These are phyloP conservation scores for Macroteleia sp. DNA, from an alignment of 2,888 invertebrate species.

Conservation along the genomic window DNA sequence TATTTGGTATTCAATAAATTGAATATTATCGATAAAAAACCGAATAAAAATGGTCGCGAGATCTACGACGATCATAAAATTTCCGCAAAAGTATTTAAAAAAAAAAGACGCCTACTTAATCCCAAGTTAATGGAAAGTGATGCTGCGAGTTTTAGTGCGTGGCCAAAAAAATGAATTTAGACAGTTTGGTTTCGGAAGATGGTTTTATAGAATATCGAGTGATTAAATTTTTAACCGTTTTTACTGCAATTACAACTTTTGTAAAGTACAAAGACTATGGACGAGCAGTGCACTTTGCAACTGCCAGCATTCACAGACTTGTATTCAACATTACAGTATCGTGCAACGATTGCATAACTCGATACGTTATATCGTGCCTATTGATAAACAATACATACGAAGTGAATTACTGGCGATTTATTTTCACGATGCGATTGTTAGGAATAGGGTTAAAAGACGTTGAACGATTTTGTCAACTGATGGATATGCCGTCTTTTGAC, in stretches of 20 bases:
- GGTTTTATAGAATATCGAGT: slow-evolving; percentile 62
- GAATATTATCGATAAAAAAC: too few species aligned
- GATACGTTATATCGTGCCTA: background rate
- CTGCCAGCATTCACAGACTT: slow-evolving; percentile 66
- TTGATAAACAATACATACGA: slow-evolving; percentile 54
- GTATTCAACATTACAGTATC: slow-evolving; percentile 69
- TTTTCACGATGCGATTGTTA: slow-evolving; percentile 69
- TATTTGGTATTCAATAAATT: too few species aligned
- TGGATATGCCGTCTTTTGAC: slow-evolving; percentile 63
- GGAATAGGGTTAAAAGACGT: slow-evolving; percentile 68
- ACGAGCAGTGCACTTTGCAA: slow-evolving; percentile 61
- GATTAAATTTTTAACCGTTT: slow-evolving; percentile 62
- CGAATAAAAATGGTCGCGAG: too few species aligned
- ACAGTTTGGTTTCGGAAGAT: slow-evolving; percentile 61
- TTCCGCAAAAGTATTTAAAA: too few species aligned
- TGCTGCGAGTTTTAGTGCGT: too few species aligned
- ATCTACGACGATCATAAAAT: too few species aligned
- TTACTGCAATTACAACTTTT: slow-evolving; percentile 55
- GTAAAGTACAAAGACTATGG: slow-evolving; percentile 24
- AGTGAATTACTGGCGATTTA: slow-evolving; percentile 68
- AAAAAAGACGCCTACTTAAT: too few species aligned
- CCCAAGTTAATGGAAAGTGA: too few species aligned
- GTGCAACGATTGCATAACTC: slow-evolving; percentile 56
- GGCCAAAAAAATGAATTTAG: slow-evolving; percentile 6
- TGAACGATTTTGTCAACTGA: slow-evolving; percentile 67